phyloP scores from a whole-genome alignment of 1,140 invertebrate species.

The Sycobia sp. region DNA sequence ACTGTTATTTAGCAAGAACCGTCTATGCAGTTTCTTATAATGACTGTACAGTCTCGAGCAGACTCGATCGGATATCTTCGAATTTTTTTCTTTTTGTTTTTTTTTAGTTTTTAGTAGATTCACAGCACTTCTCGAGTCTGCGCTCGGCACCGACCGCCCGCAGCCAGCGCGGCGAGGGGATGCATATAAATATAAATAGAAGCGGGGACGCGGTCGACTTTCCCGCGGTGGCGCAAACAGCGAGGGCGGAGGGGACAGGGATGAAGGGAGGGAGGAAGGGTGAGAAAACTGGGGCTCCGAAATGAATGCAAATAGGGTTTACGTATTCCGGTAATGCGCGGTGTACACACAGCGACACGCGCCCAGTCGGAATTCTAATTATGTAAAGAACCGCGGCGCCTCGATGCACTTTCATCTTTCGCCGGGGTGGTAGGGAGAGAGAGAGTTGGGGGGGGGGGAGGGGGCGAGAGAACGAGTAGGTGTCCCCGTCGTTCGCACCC shows the following conservation, averaged over 20 bases:
- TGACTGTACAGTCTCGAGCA: no score
- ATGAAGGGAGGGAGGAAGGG: slow-evolving; percentile 2
- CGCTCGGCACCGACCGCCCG: neutral
- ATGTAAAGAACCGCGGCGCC: slow-evolving; percentile 29
- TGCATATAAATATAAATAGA: slow-evolving; percentile 12
- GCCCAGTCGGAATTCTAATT: slow-evolving; percentile 28
- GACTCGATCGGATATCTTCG: no score
- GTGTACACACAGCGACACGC: neutral
- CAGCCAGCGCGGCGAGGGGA: neutral
- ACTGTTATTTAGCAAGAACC: no score
- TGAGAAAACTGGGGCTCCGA: neutral
- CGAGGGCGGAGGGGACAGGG: neutral
- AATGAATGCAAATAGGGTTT: slow-evolving; percentile 33
- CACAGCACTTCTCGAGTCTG: neutral
- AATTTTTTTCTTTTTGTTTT: no score
- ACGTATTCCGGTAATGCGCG: slow-evolving; percentile 38
- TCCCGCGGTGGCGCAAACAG: no score
- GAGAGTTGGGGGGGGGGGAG: no score
- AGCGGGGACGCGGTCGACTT: no score
- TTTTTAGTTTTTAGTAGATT: no score
- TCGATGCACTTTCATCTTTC: neutral
- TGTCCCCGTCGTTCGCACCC: neutral
- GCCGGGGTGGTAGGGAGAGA: no score
- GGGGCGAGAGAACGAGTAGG: neutral
- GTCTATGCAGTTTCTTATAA: no score